Evolutionary conservation across 2,888 invertebrate species (phyloP), one percentile per base, ranked within the genome.

Genomic region (Loripinus fragilis): DNA sequence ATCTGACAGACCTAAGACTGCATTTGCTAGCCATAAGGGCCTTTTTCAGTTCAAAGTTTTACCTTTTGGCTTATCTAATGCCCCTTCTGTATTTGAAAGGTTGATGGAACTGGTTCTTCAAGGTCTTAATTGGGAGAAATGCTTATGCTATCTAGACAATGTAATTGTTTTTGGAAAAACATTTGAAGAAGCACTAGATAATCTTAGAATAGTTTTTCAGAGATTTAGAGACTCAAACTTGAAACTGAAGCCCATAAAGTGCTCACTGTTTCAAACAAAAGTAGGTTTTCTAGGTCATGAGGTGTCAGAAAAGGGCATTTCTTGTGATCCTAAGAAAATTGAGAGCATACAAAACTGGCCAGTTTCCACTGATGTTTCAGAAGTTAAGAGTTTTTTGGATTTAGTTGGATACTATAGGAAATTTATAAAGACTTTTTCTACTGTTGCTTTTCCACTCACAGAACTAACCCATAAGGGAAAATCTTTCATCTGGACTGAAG

Each of bases 11-110:
- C 67, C 28, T 10, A 65, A 75, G 15, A 85, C 83, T 12, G 81
- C 85, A n/a, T 83, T 85, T 48, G 70, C 74, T 2, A 81, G 73
- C 1, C 74, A 67, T n/a, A 52, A 64, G 42, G 81, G 81, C 0
- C 66, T 85, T 23, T 83, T 55, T 25, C 35, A 38, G 12, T 38
- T 38, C 12, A 38, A 38, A 38, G 38, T 38, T 38, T 38, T 38
- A 38, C 38, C 38, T 8, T 38, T 38, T 38, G 38, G 38, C 7
- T 12, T 38, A 5, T 38, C 7, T 12, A 38, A 38, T 38, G 76
- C 77, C 5, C 80, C 78, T 20, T 76, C 70, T 3, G 38, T 41
- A 28, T 80, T 80, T 50, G 71, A 76, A 30, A 64, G 75, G 17
- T 69, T 84, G 15, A 84, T 81, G 76, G 77, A 79, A 38, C 45